A percentile compares a stretch with the other conserved stretches of the same genome.
phyloP scores from a whole-genome alignment of 2,797 vertebrate genomes.

The Enteromius trimaculatus region DNA sequence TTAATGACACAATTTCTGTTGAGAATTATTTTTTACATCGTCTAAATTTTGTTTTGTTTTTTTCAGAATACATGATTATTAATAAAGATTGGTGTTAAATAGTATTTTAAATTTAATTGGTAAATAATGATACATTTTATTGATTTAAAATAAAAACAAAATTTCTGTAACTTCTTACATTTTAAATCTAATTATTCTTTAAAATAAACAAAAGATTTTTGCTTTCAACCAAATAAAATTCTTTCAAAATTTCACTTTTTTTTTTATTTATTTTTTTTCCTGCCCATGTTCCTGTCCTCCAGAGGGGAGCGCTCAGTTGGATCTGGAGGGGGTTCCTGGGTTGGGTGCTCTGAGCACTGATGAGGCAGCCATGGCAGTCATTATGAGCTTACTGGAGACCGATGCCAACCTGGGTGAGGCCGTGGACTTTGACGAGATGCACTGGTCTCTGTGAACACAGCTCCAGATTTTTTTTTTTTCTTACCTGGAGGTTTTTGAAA shows the following conservation, averaged over 20 bases:
- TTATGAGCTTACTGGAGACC: slow-evolving; percentile 94
- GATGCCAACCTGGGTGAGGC: slow-evolving; percentile 86
- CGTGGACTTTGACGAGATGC: slow-evolving; percentile 86
- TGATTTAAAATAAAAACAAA: too few species aligned
- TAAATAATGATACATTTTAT: too few species aligned
- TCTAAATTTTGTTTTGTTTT: too few species aligned
- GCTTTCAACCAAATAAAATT: not conserved
- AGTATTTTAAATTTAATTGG: too few species aligned
- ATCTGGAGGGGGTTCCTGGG: slow-evolving; percentile 85
- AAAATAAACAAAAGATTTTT: not conserved
- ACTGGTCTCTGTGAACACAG: slow-evolving; percentile 84
- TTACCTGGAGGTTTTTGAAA: slow-evolving; percentile 44
- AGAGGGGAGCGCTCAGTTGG: slow-evolving; percentile 85
- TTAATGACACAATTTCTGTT: too few species aligned
- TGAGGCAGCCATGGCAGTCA: slow-evolving; percentile 87
- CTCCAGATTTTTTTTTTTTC: slow-evolving; percentile 28
- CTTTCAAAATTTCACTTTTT: not conserved
- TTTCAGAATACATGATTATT: too few species aligned
- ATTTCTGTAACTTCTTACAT: too few species aligned
- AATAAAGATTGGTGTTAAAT: too few species aligned
- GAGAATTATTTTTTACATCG: too few species aligned
- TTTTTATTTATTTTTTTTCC: not conserved
- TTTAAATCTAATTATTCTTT: not conserved
- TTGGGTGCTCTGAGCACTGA: slow-evolving; percentile 80
- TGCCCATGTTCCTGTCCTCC: slow-evolving; percentile 8